Base-by-base conservation (phyloP, 2,888 invertebrate genomes). In the Halictus ligatus region DNA sequence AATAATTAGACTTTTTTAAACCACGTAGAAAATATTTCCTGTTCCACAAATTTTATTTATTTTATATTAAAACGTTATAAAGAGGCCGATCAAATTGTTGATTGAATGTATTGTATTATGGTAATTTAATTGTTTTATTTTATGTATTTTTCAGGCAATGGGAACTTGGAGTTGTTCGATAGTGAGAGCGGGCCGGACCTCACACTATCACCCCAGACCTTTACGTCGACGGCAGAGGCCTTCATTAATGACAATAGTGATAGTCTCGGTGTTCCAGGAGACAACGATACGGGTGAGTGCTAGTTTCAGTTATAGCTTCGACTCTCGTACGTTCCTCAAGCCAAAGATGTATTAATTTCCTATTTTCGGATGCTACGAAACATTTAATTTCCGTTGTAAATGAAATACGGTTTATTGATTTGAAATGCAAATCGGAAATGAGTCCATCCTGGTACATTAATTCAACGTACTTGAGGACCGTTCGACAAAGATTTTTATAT, bases 231-330 rank as follows among this genome's bases (percentile, higher is more conserved):
- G 92, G 96, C 96, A 88, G 96, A 96, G 95, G 96, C 96, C 95
- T 96, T 96, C 94, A 96, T 96, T 95, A 96, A 96, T 95, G 96
- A 96, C 96, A 96, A 96, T 95, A 96, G 96, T 91, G 96, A 96
- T 95, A 96, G 96, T 95, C 95, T 96, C 89, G 96, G 96, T 80
- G 96, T 96, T 92, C 96, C 96, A 77, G 95, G 96, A 91, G 96
- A 96, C 94, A 96, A 95, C 93, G 96, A 96, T 93, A 96, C 96
- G 94, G 96, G 96, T 96, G 92, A 95, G 96, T 93, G 67, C 35
- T 72, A 54, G 50, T 29, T 69, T 18, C 25, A 18, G 15, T 46
- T 54, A 18, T 35, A 15, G 48, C 15, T 15, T 15, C 15, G 21
- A 18, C 7, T 13, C n/a, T 29, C 64, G 29, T 0, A 15, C 15